phyloP scores from a whole-genome alignment of 2,113 vertebrate genomes.

The Dunckerocampus dactyliophorus region DNA sequence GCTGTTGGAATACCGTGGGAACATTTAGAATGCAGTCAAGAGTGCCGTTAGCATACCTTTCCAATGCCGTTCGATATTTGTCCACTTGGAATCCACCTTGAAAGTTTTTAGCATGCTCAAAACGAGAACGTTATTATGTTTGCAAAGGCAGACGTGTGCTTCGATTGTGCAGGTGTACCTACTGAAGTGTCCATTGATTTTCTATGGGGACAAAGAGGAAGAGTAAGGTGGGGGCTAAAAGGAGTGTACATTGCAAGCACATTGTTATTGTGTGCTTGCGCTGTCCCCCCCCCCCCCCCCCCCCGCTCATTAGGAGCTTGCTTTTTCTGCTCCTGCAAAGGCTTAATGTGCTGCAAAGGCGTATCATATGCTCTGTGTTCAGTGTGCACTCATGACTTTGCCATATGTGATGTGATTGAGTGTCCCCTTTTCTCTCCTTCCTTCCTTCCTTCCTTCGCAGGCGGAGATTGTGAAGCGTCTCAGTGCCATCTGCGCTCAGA shows the following conservation, averaged over 20 bases:
- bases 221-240: neutral
- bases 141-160: neutral
- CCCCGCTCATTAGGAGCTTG: neutral
- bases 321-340: neutral
- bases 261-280: no score
- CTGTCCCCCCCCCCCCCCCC: no score
- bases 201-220: neutral
- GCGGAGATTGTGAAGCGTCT: slow-evolving; percentile 93
- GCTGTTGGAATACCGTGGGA: no score
- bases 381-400: slow-evolving; percentile 36
- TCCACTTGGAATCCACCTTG: no score
- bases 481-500: slow-evolving; percentile 89
- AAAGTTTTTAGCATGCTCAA: no score
- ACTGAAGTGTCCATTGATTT: neutral
- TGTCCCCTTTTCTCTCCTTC: slow-evolving; percentile 24
- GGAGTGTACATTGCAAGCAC: neutral
- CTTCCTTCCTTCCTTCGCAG: slow-evolving; percentile 58
- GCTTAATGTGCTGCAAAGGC: slow-evolving; percentile 1
- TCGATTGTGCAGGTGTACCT: neutral
- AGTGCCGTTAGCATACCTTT: no score
- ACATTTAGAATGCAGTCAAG: no score
- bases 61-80: no score
- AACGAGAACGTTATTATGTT: no score
- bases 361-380: slow-evolving; percentile 17
- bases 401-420: slow-evolving; percentile 23